phyloP scores from a whole-genome alignment of 1,140 invertebrate species.

The Hesperophylax magnus region DNA sequence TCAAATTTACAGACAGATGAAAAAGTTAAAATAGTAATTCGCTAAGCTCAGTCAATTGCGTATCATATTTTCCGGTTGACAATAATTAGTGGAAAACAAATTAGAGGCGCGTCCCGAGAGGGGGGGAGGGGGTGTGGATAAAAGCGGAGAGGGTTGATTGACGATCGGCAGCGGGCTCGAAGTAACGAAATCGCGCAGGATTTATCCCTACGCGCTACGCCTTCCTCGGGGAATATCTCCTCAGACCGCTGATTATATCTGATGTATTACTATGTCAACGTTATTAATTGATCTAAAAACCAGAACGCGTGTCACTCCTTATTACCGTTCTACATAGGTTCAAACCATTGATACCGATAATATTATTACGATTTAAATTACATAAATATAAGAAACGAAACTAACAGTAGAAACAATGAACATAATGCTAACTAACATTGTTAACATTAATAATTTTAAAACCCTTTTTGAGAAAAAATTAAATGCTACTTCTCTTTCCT shows the following conservation, averaged over 20 bases:
- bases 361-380: no score
- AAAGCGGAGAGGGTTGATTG: slow-evolving; percentile 10
- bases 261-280: slow-evolving; percentile 34
- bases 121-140: no score
- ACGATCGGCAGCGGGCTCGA: not conserved
- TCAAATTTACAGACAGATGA: no score
- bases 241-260: slow-evolving; percentile 12
- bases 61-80: slow-evolving; percentile 4
- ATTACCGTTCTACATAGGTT: not conserved
- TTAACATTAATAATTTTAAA: no score
- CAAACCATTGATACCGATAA: no score
- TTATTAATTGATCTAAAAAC: slow-evolving; percentile 31
- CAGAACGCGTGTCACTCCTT: slow-evolving; percentile 3
- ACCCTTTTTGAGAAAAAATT: no score
- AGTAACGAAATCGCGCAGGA: slow-evolving; percentile 4
- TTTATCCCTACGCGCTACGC: not conserved
- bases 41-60: no score
- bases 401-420: no score
- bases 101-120: slow-evolving; percentile 7
- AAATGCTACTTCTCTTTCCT: no score
- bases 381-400: no score
- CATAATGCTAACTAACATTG: no score
- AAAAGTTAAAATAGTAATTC: no score
- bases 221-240: slow-evolving; percentile 1
- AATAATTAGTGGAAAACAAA: slow-evolving; percentile 11